Base-by-base conservation (phyloP, 2,113 vertebrate genomes). In the Oenanthe oenanthe region DNA sequence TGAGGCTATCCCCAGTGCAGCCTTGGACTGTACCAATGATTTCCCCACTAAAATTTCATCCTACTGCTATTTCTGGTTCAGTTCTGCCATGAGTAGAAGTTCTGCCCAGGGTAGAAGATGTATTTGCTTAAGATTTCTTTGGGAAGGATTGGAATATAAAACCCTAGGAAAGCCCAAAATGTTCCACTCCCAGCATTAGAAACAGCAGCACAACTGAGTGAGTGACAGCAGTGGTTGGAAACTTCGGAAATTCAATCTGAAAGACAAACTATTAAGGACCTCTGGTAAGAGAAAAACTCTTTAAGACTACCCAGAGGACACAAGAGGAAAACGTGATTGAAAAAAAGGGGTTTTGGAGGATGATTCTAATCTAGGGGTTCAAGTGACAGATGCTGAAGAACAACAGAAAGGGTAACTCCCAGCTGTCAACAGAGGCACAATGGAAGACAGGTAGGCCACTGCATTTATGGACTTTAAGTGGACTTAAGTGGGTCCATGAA, bases 11-110 rank as follows among this genome's bases (percentile, higher is more conserved):
- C 62, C 42, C 28, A 86, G 0, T 66, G 53, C 83, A 93, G 60
- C 70, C 84, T 89, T 57, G 87, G 70, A 76, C 85, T 76, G 68
- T 92, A 89, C 58, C 65, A 34, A 54, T 2, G 1, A 84, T 93
- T 77, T 74, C 79, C 72, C 63, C 67, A 43, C 75, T 84, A 50
- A 94, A 96, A 81, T 90, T 56, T 92, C 53, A 78, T 85, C 76
- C 48, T 88, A 9, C 53, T 86, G 47, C 88, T 94, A 60, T 74
- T 89, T 77, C 60, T 83, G 61, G 26, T 88, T 88, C 81, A 48
- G 34, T 80, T 93, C 85, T 93, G 57, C 58, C 45, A 60, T 42
- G 54, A 92, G 42, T 36, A 91, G 67, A 54, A 70, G 73, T 77
- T 70, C 47, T 75, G 34, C 32, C 66, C 16, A 68, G 21, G 26